Base-by-base conservation (phyloP, 2,797 vertebrate species). In the Liasis olivaceus region DNA sequence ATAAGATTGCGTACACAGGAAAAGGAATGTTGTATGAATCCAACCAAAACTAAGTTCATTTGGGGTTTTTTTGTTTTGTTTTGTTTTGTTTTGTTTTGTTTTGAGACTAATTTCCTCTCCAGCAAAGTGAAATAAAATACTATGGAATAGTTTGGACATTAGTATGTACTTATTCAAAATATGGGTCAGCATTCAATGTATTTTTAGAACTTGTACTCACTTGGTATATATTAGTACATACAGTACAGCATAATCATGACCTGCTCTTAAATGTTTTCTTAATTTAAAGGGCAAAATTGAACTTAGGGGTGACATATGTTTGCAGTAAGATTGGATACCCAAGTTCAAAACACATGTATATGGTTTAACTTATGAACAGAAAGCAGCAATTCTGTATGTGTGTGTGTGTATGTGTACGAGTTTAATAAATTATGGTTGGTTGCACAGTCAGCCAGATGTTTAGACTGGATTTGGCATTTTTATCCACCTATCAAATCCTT, bases 151-250 rank as follows among this genome's bases (percentile, higher is more conserved):
- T 91, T 94, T 93, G 91, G 92, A 88, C 84, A 47, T 42, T 93
- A 94, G 85, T 90, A 90, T 89, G 93, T 89, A 91, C 81, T 92
- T 94, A 94, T 93, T 63, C 62, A 96, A 95, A 95, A 95, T 93
- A 94, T 15, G 93, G 87, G 59, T 95, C 93, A 94, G 42, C 93
- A 93, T 95, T 93, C 92, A 87, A 89, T 56, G 13, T 24, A 91
- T 95, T 96, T 96, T 96, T 94, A 96, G 90, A 87, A 69, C 92
- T 92, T 94, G 64, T 81, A 89, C 62, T 94, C 90, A 89, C 85
- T 88, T 69, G 17, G 87, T 20, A 89, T 93, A 93, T 94, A 94
- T 94, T 93, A 94, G 95, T 94, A 96, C 93, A 95, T 87, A 94
- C 28, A 94, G 93, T 93, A 96, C 94, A 88, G 17, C 56, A 26